Percentiles rank a stretch among this genome's conserved stretches.
Evolutionary conservation across 1,140 invertebrate genomes (phyloP).

Genomic region (Pseudomyrmex pallidus): DNA sequence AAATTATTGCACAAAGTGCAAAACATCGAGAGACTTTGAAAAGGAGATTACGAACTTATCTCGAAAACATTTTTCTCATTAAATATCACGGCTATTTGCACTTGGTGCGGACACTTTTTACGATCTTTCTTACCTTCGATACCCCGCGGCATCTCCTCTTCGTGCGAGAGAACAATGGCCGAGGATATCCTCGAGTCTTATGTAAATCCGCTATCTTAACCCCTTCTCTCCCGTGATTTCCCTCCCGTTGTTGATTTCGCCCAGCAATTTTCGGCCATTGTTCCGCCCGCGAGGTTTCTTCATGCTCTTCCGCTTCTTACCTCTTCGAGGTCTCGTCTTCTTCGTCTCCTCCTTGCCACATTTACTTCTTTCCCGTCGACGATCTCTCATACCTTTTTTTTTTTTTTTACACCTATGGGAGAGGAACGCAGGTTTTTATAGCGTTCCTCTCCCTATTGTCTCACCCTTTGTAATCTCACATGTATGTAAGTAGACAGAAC

Average conservation of each 20-base stretch:
- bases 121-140: not conserved
- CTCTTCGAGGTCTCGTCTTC: not conserved
- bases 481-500: no score
- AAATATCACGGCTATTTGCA: slow-evolving; percentile 13
- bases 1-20: not conserved
- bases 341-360: not conserved
- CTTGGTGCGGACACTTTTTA: slow-evolving; percentile 19
- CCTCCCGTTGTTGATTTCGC: slow-evolving; percentile 47
- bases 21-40: not conserved
- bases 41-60: not conserved
- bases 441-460: not conserved
- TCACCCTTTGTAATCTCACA: not conserved
- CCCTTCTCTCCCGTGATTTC: slow-evolving; percentile 1
- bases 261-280: slow-evolving; percentile 72
- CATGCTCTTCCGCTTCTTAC: slow-evolving; percentile 49
- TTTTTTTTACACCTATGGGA: not conserved
- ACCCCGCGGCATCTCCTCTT: not conserved
- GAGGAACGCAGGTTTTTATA: not conserved
- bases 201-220: slow-evolving; percentile 64
- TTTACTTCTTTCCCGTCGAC: not conserved
- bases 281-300: slow-evolving; percentile 54
- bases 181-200: slow-evolving; percentile 43
- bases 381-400: not conserved
- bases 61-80: slow-evolving; percentile 2
- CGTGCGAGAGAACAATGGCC: slow-evolving; percentile 57